Conservation (phyloP, 2,888 invertebrate genomes). For the Lamproptera curius region DNA sequence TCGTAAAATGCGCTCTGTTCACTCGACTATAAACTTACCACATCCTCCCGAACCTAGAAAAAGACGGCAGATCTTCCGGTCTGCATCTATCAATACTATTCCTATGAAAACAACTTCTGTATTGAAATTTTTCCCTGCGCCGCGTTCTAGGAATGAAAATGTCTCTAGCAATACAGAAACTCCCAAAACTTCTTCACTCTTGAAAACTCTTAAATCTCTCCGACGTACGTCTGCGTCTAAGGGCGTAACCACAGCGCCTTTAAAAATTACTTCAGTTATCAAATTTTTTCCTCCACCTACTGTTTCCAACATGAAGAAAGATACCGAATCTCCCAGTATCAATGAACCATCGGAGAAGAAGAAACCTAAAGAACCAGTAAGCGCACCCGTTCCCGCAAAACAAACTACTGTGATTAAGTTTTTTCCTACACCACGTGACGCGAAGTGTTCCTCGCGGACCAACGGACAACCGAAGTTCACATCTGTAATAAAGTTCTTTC, state of each 20-base stretch:
- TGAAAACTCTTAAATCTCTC: not conserved
- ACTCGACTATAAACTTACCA: not conserved
- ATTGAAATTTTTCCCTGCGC: no score
- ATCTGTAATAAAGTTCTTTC: slow-evolving; percentile 9
- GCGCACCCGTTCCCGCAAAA: not conserved
- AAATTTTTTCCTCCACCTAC: slow-evolving; percentile 1
- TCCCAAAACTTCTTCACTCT: not conserved
- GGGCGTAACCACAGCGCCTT: not conserved
- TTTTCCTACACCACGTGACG: slow-evolving; percentile 10
- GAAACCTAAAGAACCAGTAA: not conserved
- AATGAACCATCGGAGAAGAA: no score
- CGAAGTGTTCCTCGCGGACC: slow-evolving; percentile 2
- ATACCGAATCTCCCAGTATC: no score
- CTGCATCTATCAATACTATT: no score
- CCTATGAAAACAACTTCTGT: no score
- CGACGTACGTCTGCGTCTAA: not conserved
- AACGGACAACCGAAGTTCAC: slow-evolving; percentile 1
- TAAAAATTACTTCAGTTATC: not conserved
- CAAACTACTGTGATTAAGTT: slow-evolving; percentile 16
- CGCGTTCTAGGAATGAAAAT: no score
- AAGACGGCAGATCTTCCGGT: not conserved
- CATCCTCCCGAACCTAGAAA: not conserved
- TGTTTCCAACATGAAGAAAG: not conserved
- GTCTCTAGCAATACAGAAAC: no score
- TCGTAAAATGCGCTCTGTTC: not conserved